Evolutionary conservation across 2,113 vertebrate species (phyloP).

Genomic region (Zosterops hypoxanthus): DNA sequence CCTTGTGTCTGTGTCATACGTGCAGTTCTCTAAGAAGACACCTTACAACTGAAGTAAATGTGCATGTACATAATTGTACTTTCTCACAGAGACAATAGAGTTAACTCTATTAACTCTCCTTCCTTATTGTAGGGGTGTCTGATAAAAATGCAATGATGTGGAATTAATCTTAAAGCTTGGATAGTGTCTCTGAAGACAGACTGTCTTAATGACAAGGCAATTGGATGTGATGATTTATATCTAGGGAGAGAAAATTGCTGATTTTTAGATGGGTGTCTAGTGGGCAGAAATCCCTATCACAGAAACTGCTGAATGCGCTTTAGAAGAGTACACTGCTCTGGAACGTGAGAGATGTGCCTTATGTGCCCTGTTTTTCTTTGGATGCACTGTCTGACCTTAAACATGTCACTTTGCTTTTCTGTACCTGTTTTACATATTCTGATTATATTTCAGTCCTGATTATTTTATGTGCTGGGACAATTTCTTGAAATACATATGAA

Average conservation of each 20-base stretch:
- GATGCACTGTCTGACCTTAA: background rate
- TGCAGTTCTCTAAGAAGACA: background rate
- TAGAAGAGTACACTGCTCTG: background rate
- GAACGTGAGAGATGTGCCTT: background rate
- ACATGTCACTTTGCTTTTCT: background rate
- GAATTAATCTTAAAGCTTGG: slow-evolving; percentile 27
- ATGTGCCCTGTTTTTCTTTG: background rate
- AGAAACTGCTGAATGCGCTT: background rate
- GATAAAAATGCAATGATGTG: slow-evolving; percentile 5
- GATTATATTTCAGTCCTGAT: background rate
- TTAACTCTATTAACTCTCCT: background rate
- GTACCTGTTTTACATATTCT: background rate
- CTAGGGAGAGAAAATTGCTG: background rate
- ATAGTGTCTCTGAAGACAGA: background rate
- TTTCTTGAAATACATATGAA: background rate
- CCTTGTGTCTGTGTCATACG: background rate
- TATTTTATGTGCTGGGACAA: background rate
- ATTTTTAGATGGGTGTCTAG: background rate
- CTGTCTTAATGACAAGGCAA: background rate
- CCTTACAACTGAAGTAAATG: background rate
- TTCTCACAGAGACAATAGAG: background rate
- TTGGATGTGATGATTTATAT: slow-evolving; percentile 9
- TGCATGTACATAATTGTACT: background rate
- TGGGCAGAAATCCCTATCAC: background rate
- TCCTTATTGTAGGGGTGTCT: background rate